Evolutionary conservation across 2,888 invertebrate genomes (phyloP).

Genomic region (Lottia scabra): DNA sequence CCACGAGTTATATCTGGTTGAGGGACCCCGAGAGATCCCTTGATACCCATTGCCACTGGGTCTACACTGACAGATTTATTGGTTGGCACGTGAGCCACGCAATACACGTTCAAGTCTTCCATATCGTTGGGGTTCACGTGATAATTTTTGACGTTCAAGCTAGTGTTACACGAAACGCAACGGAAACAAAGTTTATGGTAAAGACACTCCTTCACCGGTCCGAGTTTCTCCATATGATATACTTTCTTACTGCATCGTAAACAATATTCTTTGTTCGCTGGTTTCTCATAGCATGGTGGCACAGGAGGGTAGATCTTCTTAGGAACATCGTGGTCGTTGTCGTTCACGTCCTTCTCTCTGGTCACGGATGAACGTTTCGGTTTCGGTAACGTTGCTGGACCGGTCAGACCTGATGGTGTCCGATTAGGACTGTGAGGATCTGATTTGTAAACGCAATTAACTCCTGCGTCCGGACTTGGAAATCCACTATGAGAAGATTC

Average conservation of each 20-base stretch:
- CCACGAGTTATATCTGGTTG: slow-evolving; percentile 40
- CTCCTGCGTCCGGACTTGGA: background rate
- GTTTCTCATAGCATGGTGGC: slow-evolving; percentile 18
- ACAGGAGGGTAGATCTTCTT: slow-evolving; percentile 9
- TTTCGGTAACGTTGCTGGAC: background rate
- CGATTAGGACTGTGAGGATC: background rate
- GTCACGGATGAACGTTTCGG: background rate
- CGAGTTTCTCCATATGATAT: slow-evolving; percentile 53
- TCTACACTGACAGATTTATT: slow-evolving; percentile 42
- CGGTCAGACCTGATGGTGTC: background rate
- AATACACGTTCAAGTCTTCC: slow-evolving; percentile 50
- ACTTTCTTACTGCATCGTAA: slow-evolving; percentile 50
- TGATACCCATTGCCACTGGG: slow-evolving; percentile 43
- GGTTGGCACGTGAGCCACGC: slow-evolving; percentile 47
- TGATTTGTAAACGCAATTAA: background rate
- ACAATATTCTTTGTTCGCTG: slow-evolving; percentile 37
- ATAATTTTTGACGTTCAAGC: slow-evolving; percentile 49
- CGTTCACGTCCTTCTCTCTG: background rate
- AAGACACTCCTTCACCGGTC: slow-evolving; percentile 49
- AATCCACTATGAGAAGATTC: background rate
- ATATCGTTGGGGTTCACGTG: slow-evolving; percentile 47
- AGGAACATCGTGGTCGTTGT: background rate
- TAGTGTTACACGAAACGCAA: slow-evolving; percentile 47
- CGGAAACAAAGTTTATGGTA: slow-evolving; percentile 55
- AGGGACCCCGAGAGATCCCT: slow-evolving; percentile 45